A percentile compares a stretch with the other conserved stretches of the same genome.
Conservation (phyloP, 2,888 invertebrate genomes). For the Calameuta filiformis region DNA sequence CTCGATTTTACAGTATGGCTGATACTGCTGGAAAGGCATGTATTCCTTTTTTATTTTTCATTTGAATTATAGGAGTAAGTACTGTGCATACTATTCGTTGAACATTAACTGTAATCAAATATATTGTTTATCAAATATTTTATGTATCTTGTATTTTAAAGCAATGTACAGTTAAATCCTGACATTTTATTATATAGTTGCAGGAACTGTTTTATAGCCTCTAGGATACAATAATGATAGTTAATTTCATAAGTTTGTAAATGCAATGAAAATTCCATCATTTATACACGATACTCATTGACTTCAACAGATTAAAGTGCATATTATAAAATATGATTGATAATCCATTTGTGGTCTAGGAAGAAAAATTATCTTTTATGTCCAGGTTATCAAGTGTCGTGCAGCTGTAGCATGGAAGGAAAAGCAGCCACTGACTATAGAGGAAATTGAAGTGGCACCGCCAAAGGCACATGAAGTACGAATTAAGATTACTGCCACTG, state of each 20-base stretch:
- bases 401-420: constrained; percentile 98
- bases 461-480: constrained; percentile 94
- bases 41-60: constrained; percentile 3
- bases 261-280: background rate
- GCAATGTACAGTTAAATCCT: background rate
- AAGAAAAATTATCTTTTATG: background rate
- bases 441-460: constrained; percentile 93
- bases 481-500: constrained; percentile 82
- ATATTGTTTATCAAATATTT: background rate
- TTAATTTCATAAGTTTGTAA: background rate
- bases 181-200: background rate
- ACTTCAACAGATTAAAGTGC: background rate
- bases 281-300: background rate
- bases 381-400: constrained; percentile 86
- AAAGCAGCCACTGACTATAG: constrained; percentile 88
- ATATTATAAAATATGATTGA: constrained; percentile 1
- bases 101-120: background rate
- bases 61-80: background rate
- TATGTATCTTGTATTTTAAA: background rate
- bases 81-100: background rate
- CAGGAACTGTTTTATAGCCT: background rate
- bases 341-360: background rate
- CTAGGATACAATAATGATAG: background rate
- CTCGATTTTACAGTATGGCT: constrained; percentile 35
- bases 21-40: constrained; percentile 51